These are phyloP conservation scores for Pardalotus punctatus DNA, from an alignment of 2,113 vertebrate species.

Conservation along the genomic window DNA sequence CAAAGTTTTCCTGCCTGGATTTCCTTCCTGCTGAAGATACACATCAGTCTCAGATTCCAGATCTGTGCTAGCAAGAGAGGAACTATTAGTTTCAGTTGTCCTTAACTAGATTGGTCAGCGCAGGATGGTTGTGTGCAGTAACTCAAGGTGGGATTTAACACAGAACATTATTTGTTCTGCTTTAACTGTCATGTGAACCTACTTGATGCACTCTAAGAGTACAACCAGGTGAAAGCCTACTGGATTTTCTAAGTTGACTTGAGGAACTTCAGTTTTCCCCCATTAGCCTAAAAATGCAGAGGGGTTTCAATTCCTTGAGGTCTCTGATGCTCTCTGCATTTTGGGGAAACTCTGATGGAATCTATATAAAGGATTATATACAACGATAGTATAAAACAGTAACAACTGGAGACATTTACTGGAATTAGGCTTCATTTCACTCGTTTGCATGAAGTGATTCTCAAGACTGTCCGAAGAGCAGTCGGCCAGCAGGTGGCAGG, in stretches of 20 bases:
- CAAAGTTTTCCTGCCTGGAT: not conserved
- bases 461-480: not conserved
- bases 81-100: not conserved
- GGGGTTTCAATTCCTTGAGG: not conserved
- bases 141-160: not conserved
- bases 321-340: not conserved
- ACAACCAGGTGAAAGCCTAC: not conserved
- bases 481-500: not conserved
- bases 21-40: not conserved
- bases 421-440: not conserved
- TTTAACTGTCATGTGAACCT: not conserved
- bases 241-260: not conserved
- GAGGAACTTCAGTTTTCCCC: not conserved
- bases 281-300: not conserved
- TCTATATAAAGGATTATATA: not conserved
- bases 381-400: not conserved
- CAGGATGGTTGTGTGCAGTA: not conserved
- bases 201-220: not conserved
- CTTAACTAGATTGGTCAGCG: rapidly evolving
- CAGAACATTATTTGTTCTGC: not conserved
- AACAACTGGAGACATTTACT: not conserved
- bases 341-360: not conserved
- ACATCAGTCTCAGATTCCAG: not conserved
- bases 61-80: not conserved
- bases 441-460: not conserved